Evolutionary conservation across 2,797 vertebrate genomes (phyloP), one percentile per base, ranked within the genome.

Genomic region (Anabas testudineus): DNA sequence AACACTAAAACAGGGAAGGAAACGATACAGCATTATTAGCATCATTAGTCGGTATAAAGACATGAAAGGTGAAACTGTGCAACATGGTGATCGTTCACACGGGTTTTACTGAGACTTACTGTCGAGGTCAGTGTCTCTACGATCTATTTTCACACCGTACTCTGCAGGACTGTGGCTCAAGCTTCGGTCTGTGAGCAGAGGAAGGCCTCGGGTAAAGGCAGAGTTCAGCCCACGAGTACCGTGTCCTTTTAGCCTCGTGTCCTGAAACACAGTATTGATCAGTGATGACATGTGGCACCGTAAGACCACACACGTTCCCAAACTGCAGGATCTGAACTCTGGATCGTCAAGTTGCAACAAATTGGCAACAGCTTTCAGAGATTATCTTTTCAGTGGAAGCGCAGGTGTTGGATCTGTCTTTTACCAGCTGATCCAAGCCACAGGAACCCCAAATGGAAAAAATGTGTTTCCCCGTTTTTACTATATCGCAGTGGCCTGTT

Each of bases 91-190:
- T 26, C 19, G 16, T n/a, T 16, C 5, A 42, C 12, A 21, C 8
- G 12, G 3, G 5, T 48, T 65, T 49, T 49, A n/a, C 34, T 18
- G 47, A 67, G 41, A 92, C 95, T 95, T 91, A 97, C 97, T 87
- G 81, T 97, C 95, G 63, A 96, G 91, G 90, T 98, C 95, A 1
- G 85, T 88, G 67, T 96, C 92, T 88, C 95, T 90, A 71, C 93
- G 95, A 76, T 94, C 94, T 32, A 95, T 78, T 78, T 92, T 93
- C 78, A 85, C 83, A 76, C 82, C 88, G 82, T 91, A 85, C 48
- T 94, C 93, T 0, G 81, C 58, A 0, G 87, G 69, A 58, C 39
- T 16, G 39, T 16, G 54, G 82, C 89, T 92, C 74, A 85, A 86
- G 83, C 82, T 85, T 21, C 5, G 79, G 22, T 94, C 82, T 39